A percentile compares a stretch with the other conserved stretches of the same genome.
phyloP scores from a whole-genome alignment of 2,113 vertebrate genomes.

The Corapipo altera region DNA sequence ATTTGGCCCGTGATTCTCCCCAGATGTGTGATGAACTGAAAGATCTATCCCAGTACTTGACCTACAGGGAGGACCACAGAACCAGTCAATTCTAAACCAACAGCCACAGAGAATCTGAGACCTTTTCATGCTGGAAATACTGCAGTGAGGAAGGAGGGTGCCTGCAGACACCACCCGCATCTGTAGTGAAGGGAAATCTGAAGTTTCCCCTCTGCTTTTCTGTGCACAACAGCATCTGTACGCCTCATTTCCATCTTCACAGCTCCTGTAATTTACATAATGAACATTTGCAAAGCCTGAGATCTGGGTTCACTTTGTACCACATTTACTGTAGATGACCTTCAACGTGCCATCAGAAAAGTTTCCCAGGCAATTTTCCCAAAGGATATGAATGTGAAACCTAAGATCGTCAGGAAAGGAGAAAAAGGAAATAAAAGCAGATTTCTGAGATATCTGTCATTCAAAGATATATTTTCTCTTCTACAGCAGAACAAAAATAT shows the following conservation, averaged over 20 bases:
- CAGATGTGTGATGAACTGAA: neutral
- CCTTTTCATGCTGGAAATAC: slow-evolving; percentile 30
- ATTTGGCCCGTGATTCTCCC: neutral
- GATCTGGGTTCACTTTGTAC: slow-evolving; percentile 48
- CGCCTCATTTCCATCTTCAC: slow-evolving; percentile 59
- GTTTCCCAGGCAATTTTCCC: slow-evolving; percentile 55
- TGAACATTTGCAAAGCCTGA: slow-evolving; percentile 64
- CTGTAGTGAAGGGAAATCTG: slow-evolving; percentile 51
- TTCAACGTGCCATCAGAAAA: slow-evolving; percentile 55
- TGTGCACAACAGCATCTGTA: slow-evolving; percentile 30
- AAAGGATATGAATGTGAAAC: neutral
- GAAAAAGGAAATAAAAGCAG: neutral
- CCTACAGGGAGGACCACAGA: neutral
- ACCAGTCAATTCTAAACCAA: neutral
- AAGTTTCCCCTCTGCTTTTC: slow-evolving; percentile 55
- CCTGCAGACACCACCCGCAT: neutral
- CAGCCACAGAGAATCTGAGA: neutral
- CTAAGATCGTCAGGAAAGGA: neutral
- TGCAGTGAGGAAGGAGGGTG: neutral
- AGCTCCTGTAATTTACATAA: slow-evolving; percentile 67
- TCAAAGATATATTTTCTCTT: neutral
- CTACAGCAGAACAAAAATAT: neutral
- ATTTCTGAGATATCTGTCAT: neutral
- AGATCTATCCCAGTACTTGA: neutral
- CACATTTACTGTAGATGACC: slow-evolving; percentile 50